phyloP scores from a whole-genome alignment of 2,113 vertebrate genomes.

The Gasterosteus nipponicus region DNA sequence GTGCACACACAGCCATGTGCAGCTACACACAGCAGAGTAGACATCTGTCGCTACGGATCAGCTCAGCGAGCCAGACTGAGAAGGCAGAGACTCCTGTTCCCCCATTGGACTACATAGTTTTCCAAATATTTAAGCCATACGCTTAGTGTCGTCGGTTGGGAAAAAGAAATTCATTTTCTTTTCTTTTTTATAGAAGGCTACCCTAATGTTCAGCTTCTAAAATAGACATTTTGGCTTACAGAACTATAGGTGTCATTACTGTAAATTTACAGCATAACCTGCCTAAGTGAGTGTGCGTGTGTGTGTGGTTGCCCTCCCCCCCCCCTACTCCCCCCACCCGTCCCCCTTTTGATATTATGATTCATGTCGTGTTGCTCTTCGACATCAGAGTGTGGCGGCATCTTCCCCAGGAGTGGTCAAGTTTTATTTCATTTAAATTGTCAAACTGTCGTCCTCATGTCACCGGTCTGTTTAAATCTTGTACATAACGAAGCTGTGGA shows the following conservation, averaged over 20 bases:
- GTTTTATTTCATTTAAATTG: slow-evolving; percentile 68
- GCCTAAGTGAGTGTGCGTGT: slow-evolving; percentile 79
- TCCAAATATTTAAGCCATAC: slow-evolving; percentile 86
- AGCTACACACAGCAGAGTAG: slow-evolving; percentile 54
- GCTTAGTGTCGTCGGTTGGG: slow-evolving; percentile 72
- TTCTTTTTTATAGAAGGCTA: slow-evolving; percentile 71
- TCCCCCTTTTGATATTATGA: slow-evolving; percentile 68
- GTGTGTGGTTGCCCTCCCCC: slow-evolving; percentile 58
- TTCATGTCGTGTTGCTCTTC: slow-evolving; percentile 70
- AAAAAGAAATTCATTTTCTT: slow-evolving; percentile 27
- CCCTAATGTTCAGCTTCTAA: slow-evolving; percentile 68
- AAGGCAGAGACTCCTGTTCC: slow-evolving; percentile 49
- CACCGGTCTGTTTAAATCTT: slow-evolving; percentile 80
- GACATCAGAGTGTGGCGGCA: slow-evolving; percentile 64
- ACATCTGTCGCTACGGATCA: slow-evolving; percentile 36
- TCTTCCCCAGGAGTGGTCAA: slow-evolving; percentile 62
- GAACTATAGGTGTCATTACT: slow-evolving; percentile 80
- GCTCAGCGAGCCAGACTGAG: slow-evolving; percentile 56
- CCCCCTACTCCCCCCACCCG: not conserved
- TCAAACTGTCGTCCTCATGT: slow-evolving; percentile 65
- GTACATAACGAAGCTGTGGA: slow-evolving; percentile 78
- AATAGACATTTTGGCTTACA: slow-evolving; percentile 70
- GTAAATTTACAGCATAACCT: slow-evolving; percentile 85
- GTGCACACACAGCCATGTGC: slow-evolving; percentile 36
- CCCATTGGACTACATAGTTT: slow-evolving; percentile 73